Evolutionary conservation across 2,888 invertebrate genomes (phyloP), one percentile per base, ranked within the genome.

Genomic region (Neelides folsomi): DNA sequence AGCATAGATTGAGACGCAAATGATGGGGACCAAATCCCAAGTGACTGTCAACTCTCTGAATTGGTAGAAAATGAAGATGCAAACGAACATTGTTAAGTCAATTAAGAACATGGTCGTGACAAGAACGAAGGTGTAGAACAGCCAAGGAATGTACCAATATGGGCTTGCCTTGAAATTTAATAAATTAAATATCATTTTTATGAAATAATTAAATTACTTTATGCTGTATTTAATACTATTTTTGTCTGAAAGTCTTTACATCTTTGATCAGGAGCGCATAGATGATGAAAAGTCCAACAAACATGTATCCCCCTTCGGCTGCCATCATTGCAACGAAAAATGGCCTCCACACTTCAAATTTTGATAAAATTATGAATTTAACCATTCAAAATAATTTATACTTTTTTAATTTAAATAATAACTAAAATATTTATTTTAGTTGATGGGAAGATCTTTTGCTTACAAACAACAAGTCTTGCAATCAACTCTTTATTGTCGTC

Each of bases 21-120:
- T 52, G 44, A 58, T 58, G 10, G 62, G 62, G 0, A 56, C 56
- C 12, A 58, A 19, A 37, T 62, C 62, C 62, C 62, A 62, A 12
- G 59, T 62, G 16, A 62, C 55, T 0, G 56, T 56, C 18, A 62
- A 51, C 9, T 56, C 54, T 20, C 58, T 40, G 38, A 47, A 59
- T n/a, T 47, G 40, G 9, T 46, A 44, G 19, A 59, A 19, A 36
- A 55, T 51, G 43, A 53, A 49, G 15, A 51, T 50, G 47, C 40
- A 27, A 9, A 56, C 41, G 45, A 56, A 47, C 57, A 57, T 50
- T 13, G 42, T 13, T 13, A 50, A 13, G 5, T 37, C 46, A 6
- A 45, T 47, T n/a, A 45, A 12, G 27, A 36, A 53, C 13, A 42
- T 49, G 35, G 47, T 42, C 5, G 41, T 10, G 34, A 57, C 46